Percentiles rank a stretch among this genome's conserved stretches.
These are phyloP conservation scores for Epinotia bilunana DNA, from an alignment of 2,888 invertebrate species.

Conservation along the genomic window DNA sequence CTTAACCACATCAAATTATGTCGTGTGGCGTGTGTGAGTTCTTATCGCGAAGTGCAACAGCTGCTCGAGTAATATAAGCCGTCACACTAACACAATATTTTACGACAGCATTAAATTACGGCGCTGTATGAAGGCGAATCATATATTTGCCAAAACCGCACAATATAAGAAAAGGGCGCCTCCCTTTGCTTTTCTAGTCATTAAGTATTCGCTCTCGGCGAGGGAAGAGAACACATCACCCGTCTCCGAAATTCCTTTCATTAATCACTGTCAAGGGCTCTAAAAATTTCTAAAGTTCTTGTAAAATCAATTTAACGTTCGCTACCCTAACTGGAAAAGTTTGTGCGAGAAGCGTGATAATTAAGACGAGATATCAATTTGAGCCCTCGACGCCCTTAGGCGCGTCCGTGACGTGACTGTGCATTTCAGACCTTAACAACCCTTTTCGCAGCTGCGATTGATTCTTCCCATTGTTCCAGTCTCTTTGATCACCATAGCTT, in stretches of 20 bases:
- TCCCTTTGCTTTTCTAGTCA: constrained; percentile 72
- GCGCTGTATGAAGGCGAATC: constrained; percentile 60
- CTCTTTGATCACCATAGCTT: constrained; percentile 35
- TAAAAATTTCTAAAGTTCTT: constrained; percentile 79
- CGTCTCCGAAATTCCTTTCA: constrained; percentile 77
- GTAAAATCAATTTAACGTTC: constrained; percentile 80
- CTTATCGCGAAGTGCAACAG: constrained; percentile 55
- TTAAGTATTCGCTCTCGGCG: constrained; percentile 54
- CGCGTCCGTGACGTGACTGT: constrained; percentile 30
- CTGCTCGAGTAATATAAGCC: constrained; percentile 65
- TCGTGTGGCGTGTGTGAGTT: constrained; percentile 49
- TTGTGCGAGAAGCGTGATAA: constrained; percentile 68
- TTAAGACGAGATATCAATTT: constrained; percentile 78
- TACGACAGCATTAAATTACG: constrained; percentile 70
- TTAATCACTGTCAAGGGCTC: constrained; percentile 82
- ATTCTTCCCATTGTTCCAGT: constrained; percentile 29
- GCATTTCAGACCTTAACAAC: constrained; percentile 37
- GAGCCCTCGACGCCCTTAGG: constrained; percentile 53
- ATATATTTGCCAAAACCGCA: constrained; percentile 56
- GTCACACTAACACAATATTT: constrained; percentile 67
- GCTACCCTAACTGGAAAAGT: constrained; percentile 71
- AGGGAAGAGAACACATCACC: constrained; percentile 65
- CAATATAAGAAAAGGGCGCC: constrained; percentile 55
- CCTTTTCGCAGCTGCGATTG: constrained; percentile 38
- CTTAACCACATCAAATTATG: constrained; percentile 72